Conservation (phyloP, 2,113 vertebrate species). For the rat (Rattus norvegicus) region DNA sequence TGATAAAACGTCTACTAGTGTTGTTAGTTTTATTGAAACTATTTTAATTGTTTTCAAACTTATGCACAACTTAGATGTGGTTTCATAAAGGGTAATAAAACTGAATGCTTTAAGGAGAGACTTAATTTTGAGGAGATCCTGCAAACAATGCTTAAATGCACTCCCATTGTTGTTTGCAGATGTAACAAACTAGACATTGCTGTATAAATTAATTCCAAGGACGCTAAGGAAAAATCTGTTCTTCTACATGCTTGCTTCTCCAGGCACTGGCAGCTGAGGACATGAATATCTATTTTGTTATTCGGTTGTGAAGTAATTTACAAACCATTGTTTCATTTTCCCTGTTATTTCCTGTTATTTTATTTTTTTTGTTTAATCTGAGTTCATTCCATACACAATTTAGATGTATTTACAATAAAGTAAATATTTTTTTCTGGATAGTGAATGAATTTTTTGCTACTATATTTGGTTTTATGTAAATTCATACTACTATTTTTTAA, state of each 20-base stretch:
- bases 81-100: too few relatives aligned
- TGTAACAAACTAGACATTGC: background rate
- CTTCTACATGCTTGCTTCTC: background rate
- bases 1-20: too few relatives aligned
- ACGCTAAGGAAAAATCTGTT: background rate
- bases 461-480: constrained; percentile 3
- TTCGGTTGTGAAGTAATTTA: background rate
- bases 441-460: background rate
- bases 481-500: background rate
- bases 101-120: too few relatives aligned
- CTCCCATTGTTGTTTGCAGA: background rate
- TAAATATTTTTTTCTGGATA: background rate
- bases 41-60: too few relatives aligned
- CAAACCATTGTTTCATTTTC: background rate
- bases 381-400: background rate
- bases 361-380: too few relatives aligned
- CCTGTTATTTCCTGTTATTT: background rate
- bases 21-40: too few relatives aligned
- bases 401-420: constrained; percentile 25
- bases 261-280: background rate
- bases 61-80: too few relatives aligned
- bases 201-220: background rate
- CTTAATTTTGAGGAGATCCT: background rate
- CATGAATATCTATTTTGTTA: background rate
- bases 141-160: background rate